Evolutionary conservation across 2,888 invertebrate species (phyloP).

Genomic region (Troglohyphantes excavatus): DNA sequence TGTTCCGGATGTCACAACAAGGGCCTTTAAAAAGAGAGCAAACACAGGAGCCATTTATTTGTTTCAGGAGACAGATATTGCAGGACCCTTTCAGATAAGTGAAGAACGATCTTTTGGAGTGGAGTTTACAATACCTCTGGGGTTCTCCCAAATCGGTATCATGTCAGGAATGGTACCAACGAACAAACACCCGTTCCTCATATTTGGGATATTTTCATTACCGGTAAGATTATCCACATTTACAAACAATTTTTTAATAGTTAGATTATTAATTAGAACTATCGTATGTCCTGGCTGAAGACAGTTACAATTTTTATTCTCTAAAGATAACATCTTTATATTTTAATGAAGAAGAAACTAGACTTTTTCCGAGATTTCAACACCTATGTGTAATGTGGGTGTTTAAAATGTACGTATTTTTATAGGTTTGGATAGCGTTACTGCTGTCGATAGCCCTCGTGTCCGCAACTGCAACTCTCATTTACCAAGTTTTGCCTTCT

Average conservation of each 20-base stretch:
- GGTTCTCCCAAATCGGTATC: neutral
- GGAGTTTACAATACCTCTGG: constrained; percentile 23
- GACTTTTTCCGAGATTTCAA: no score
- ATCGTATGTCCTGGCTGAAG: no score
- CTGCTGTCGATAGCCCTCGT: neutral
- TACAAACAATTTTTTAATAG: no score
- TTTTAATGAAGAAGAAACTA: no score
- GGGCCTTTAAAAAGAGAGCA: no score
- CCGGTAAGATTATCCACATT: constrained; percentile 21
- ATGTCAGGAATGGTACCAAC: constrained; percentile 34
- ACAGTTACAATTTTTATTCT: no score
- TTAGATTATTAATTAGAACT: no score
- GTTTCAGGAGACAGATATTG: constrained; percentile 37
- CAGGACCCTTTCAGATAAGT: constrained; percentile 40
- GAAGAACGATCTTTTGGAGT: constrained; percentile 13
- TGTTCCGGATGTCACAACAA: neutral
- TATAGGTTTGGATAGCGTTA: neutral
- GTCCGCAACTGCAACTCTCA: neutral
- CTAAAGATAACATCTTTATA: no score
- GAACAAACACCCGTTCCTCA: constrained; percentile 30
- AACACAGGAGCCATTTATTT: neutral
- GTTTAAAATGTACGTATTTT: no score
- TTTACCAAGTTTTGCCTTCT: neutral
- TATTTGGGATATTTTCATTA: constrained; percentile 34
- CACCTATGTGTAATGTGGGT: no score